A percentile compares a stretch with the other conserved stretches of the same genome.
Evolutionary conservation across 2,797 vertebrate genomes (phyloP).

Genomic region (Ceryle rudis): DNA sequence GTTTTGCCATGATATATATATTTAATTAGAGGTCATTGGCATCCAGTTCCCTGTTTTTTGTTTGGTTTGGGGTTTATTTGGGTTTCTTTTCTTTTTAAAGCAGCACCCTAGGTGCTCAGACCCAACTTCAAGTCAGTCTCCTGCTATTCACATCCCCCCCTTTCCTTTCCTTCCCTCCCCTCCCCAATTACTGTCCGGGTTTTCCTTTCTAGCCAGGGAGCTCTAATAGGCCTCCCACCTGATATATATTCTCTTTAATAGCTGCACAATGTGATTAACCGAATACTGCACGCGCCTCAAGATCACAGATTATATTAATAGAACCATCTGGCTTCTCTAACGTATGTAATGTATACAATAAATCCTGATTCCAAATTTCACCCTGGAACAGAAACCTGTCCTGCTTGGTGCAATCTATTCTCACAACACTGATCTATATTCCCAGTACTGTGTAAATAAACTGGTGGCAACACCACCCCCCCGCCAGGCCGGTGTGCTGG

Average conservation of each 20-base stretch:
- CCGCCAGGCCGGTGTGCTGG: too few relatives aligned
- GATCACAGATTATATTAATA: constrained; percentile 3
- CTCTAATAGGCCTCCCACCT: not conserved
- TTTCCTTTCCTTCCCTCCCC: not conserved
- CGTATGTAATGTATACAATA: not conserved
- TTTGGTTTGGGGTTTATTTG: not conserved
- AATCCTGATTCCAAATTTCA: not conserved
- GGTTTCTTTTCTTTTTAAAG: not conserved
- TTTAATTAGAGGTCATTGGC: not conserved
- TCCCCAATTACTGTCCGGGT: not conserved
- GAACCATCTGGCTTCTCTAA: constrained; percentile 58
- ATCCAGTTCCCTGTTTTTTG: not conserved
- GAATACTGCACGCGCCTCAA: constrained; percentile 26
- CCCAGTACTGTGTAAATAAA: accelerated
- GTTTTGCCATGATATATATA: not conserved
- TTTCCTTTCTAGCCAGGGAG: not conserved
- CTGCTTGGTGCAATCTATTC: not conserved
- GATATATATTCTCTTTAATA: constrained; percentile 43
- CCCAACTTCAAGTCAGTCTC: not conserved
- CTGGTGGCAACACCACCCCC: not conserved
- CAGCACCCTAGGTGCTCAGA: not conserved
- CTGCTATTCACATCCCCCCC: accelerated
- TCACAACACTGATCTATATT: accelerated
- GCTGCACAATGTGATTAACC: constrained; percentile 54
- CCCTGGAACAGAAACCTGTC: not conserved